phyloP scores from a whole-genome alignment of 2,888 invertebrate species.

The Hypomecis atomaria region DNA sequence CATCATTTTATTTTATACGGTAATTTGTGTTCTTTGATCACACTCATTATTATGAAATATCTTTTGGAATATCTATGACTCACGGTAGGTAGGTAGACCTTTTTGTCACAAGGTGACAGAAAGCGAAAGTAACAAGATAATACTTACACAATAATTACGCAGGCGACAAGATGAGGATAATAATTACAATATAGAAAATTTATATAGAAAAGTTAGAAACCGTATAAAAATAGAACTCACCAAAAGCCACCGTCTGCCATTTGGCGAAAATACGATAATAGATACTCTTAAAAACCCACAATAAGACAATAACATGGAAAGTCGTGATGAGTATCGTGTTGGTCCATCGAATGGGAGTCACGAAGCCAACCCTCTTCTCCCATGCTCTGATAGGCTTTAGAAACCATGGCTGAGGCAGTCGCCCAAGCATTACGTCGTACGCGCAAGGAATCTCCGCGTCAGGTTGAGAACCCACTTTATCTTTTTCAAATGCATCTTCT shows the following conservation, averaged over 20 bases:
- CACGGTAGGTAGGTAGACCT: no score
- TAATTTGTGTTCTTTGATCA: no score
- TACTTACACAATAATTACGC: no score
- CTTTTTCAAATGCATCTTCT: slow-evolving; percentile 1
- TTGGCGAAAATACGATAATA: slow-evolving; percentile 55
- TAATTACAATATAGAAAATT: not conserved
- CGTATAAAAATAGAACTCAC: slow-evolving; percentile 74
- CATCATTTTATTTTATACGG: no score
- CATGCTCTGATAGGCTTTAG: slow-evolving; percentile 58
- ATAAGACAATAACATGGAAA: slow-evolving; percentile 68
- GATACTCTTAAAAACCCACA: slow-evolving; percentile 61
- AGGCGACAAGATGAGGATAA: no score
- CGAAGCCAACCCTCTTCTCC: slow-evolving; percentile 76
- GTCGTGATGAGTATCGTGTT: slow-evolving; percentile 83
- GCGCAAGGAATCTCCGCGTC: slow-evolving; percentile 25
- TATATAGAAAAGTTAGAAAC: not conserved
- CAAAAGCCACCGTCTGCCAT: slow-evolving; percentile 81
- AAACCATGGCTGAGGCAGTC: slow-evolving; percentile 54
- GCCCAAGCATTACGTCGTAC: slow-evolving; percentile 56
- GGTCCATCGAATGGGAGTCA: slow-evolving; percentile 87
- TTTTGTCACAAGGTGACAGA: no score
- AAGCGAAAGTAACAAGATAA: no score
- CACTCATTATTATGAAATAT: no score
- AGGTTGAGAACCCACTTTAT: not conserved
- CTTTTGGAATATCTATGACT: no score